phyloP scores from a whole-genome alignment of 1,140 invertebrate species.

The Hycleus phaleratus region DNA sequence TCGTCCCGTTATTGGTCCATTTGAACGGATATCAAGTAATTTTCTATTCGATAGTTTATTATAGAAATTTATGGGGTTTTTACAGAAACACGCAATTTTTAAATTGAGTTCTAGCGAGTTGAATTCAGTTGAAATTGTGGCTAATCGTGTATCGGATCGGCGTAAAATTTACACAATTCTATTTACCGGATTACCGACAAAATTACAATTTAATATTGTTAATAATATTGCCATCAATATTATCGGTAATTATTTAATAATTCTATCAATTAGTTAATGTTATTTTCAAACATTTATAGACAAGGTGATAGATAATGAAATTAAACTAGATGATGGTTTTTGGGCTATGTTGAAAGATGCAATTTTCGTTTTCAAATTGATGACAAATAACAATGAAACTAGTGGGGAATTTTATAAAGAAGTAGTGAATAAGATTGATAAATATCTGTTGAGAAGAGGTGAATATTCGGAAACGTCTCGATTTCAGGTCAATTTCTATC shows the following conservation, averaged over 20 bases:
- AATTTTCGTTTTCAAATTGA: slow-evolving; percentile 3
- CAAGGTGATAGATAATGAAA: slow-evolving; percentile 1
- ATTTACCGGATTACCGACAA: not conserved
- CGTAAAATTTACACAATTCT: slow-evolving; percentile 3
- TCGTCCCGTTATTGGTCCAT: slow-evolving; percentile 6
- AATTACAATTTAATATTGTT: slow-evolving; percentile 1
- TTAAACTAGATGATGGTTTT: slow-evolving; percentile 4
- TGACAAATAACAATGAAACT: not conserved
- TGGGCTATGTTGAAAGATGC: slow-evolving; percentile 8
- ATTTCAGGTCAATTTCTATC: not conserved
- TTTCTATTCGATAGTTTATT: too few relatives aligned
- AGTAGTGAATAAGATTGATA: not conserved
- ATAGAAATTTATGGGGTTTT: not conserved
- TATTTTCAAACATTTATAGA: slow-evolving; percentile 1
- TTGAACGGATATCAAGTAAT: slow-evolving; percentile 2
- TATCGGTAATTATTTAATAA: not conserved
- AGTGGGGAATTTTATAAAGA: not conserved
- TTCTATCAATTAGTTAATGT: too few relatives aligned
- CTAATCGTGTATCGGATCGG: not conserved
- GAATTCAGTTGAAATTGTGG: not conserved
- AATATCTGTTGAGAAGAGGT: not conserved
- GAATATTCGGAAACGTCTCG: not conserved
- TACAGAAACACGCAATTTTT: slow-evolving; percentile 1
- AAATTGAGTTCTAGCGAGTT: not conserved
- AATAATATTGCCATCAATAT: not conserved